Base-by-base conservation (phyloP, 2,888 invertebrate genomes). In the Neoaliturus tenellus region DNA sequence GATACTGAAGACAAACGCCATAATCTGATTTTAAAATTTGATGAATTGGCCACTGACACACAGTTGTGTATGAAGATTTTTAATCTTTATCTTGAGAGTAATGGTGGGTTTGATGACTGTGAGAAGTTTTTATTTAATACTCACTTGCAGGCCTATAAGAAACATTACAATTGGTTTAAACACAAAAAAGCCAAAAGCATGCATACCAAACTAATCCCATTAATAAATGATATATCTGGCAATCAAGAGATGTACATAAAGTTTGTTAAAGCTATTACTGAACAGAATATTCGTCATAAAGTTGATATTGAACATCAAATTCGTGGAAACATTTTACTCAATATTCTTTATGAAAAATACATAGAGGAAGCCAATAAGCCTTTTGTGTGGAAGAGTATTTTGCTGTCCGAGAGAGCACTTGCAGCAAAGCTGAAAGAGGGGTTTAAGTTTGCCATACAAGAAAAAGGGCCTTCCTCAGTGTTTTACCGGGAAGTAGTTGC, bases 161-260 rank as follows among this genome's bases (percentile, higher is more conserved):
- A 62, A 31, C 62, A 62, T 62, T 62, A 62, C 14, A 28, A 62
- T 17, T 62, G 62, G 62, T 62, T 62, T 62, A 62, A 31, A 62
- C 4, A 4, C 10, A 62, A 28, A 62, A 62, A 62, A 62, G 28
- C 28, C 20, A 62, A 62, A 62, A 28, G 14, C 4, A 62, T 62
- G 62, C 28, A 62, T 62, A 14, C 28, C 8, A 62, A 62, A 62
- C 62, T 62, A 28, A 3, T 62, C 14, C 62, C 31, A 14, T 28
- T 62, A 28, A 28, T 62, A 14, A 25, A 62, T 31, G 2, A 31
- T 62, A 1, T 62, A 8, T 14, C 62, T 14, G 17, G 31, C 14
- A 20, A 62, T 62, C 1, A 28, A 28, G 62, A 31, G 3, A 2
- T 62, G 62, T 62, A 14, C 14, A 62, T 17, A 10, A 25, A 62